A percentile compares a stretch with the other conserved stretches of the same genome.
These are phyloP conservation scores for Tribolium freemani DNA, from an alignment of 2,888 invertebrate genomes.

Conservation along the genomic window DNA sequence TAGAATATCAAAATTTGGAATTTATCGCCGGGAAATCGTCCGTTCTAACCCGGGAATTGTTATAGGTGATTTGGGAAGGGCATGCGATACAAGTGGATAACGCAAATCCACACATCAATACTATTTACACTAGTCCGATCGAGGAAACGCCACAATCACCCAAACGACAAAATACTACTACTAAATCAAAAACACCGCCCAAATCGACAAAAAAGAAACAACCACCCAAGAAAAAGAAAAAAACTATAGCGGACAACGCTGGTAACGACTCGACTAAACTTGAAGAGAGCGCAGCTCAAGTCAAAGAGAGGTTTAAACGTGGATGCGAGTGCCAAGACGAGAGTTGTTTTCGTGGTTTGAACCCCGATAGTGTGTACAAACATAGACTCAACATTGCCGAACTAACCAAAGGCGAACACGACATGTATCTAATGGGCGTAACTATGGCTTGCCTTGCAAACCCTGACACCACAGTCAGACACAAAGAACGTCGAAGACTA, in stretches of 20 bases:
- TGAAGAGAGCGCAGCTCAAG: slow-evolving; percentile 80
- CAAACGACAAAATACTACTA: slow-evolving; percentile 45
- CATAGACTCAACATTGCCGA: slow-evolving; percentile 85
- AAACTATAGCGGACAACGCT: slow-evolving; percentile 64
- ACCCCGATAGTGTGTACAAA: slow-evolving; percentile 81
- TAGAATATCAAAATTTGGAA: slow-evolving; percentile 21
- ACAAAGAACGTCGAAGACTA: slow-evolving; percentile 80
- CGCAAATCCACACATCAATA: slow-evolving; percentile 59
- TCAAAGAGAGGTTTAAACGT: slow-evolving; percentile 77
- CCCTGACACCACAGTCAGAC: slow-evolving; percentile 79
- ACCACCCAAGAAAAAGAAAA: slow-evolving; percentile 70
- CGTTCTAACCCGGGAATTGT: background rate
- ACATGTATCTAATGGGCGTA: slow-evolving; percentile 89
- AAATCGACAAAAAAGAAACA: slow-evolving; percentile 64
- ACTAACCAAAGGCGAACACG: slow-evolving; percentile 84
- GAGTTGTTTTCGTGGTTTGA: slow-evolving; percentile 82
- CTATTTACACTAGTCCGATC: slow-evolving; percentile 59
- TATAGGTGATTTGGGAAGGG: slow-evolving; percentile 77
- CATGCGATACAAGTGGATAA: slow-evolving; percentile 77
- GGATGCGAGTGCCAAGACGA: slow-evolving; percentile 85
- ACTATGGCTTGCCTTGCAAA: slow-evolving; percentile 86
- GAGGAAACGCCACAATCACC: slow-evolving; percentile 53
- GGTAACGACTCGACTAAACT: slow-evolving; percentile 75
- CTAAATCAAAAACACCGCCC: slow-evolving; percentile 66
- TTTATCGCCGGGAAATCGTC: background rate